Evolutionary conservation across 2,888 invertebrate species (phyloP).

Genomic region (Coleophora deauratella): DNA sequence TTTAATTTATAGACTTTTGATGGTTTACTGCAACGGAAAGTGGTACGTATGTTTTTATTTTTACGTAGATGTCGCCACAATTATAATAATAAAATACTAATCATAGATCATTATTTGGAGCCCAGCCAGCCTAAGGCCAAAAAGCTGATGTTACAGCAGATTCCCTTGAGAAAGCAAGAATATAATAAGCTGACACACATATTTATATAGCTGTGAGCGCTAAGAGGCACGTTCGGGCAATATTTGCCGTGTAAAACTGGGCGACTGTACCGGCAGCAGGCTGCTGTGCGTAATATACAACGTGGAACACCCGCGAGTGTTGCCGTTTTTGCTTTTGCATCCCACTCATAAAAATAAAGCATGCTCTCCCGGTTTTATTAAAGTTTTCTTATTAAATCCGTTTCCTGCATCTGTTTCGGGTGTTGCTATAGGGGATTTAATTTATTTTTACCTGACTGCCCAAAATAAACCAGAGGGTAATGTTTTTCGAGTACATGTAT

Average conservation of each 20-base stretch:
- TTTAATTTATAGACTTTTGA: too few relatives aligned
- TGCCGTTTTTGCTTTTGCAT: slow-evolving; percentile 7
- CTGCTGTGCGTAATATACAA: slow-evolving; percentile 28
- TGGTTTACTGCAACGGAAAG: too few relatives aligned
- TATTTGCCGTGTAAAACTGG: slow-evolving; percentile 62
- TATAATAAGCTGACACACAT: slow-evolving; percentile 12
- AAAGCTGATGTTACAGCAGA: background rate
- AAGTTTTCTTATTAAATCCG: background rate
- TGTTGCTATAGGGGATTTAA: too few relatives aligned
- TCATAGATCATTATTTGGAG: too few relatives aligned
- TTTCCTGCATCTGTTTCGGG: background rate
- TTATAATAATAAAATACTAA: too few relatives aligned
- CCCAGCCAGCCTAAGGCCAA: too few relatives aligned
- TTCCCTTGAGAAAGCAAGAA: slow-evolving; percentile 7
- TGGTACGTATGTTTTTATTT: too few relatives aligned
- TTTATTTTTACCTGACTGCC: too few relatives aligned
- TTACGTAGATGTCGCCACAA: too few relatives aligned
- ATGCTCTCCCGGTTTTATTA: slow-evolving; percentile 1
- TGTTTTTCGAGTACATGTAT: slow-evolving; percentile 7
- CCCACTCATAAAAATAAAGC: background rate
- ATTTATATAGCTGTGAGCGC: slow-evolving; percentile 20
- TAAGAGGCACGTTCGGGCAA: slow-evolving; percentile 60
- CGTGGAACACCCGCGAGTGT: slow-evolving; percentile 4
- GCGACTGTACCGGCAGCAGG: slow-evolving; percentile 39
- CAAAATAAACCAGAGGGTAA: too few relatives aligned